Evolutionary conservation across 2,113 vertebrate genomes (phyloP), one percentile per base, ranked within the genome.

Genomic region (Zapornia atra): DNA sequence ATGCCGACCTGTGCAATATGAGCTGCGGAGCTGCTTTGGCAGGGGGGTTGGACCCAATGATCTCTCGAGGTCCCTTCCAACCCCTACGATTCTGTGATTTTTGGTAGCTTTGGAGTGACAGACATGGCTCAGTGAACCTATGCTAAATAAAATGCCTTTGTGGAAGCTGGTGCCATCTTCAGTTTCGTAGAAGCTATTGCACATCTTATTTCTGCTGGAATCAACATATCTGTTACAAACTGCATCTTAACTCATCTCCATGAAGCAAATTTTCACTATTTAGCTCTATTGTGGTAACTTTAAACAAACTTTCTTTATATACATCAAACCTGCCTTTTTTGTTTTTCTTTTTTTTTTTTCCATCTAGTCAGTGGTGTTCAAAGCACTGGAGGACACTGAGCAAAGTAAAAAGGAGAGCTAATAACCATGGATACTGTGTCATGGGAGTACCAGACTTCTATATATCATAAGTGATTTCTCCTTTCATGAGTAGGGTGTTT

Each of bases 131-230:
- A 70, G 19, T 77, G 57, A 87, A 56, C 51, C 51, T 70, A 46
- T 46, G 22, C 8, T 70, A n/a, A 64, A 28, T n/a, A 33, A 76
- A 73, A 78, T 56, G n/a, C 7, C 6, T 80, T 78, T 65, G 14
- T 79, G 86, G 88, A 48, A 90, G 21, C 34, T 94, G 60, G n/a
- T 91, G 96, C 89, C 92, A 95, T 86, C 94, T 91, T 78, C 79
- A 73, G 94, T 72, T 94, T 90, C 36, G 10, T n/a, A 18, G n/a
- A 65, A 59, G 91, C 53, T 79, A 93, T 33, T 91, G 81, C 91
- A 89, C 29, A 15, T 64, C 86, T 36, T 46, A 17, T 75, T 92
- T 71, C 10, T 50, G 33, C 48, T 42, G 40, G n/a, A 90, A 69
- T 86, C 84, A 68, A 82, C 8, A 1, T 2, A 1, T n/a, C 50